phyloP scores from a whole-genome alignment of 2,888 invertebrate species.

The Caenorhabditis sp. region DNA sequence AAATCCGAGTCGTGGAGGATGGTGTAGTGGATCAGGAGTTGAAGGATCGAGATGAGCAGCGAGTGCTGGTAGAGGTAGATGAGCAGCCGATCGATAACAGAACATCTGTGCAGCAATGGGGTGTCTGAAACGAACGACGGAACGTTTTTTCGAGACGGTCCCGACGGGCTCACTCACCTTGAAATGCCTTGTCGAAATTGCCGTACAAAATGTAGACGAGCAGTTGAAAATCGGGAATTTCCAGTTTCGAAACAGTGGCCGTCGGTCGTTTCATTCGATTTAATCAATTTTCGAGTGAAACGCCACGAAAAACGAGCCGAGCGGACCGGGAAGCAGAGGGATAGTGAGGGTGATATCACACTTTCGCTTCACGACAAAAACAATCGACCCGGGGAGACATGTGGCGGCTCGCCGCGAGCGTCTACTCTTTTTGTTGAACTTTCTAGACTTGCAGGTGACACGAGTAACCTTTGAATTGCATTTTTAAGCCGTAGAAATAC shows the following conservation, averaged over 20 bases:
- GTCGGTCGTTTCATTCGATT: conserved; percentile 24
- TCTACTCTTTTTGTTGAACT: too few species aligned
- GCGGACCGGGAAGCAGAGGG: too few species aligned
- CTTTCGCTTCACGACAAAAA: background rate
- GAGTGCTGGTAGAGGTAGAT: conserved; percentile 41
- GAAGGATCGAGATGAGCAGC: conserved; percentile 39
- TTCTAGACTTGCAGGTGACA: too few species aligned
- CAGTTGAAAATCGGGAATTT: conserved; percentile 37
- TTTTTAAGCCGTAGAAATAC: too few species aligned
- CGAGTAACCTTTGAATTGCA: too few species aligned
- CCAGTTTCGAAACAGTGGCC: conserved; percentile 30
- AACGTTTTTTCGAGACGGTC: too few species aligned
- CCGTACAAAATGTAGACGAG: conserved; percentile 47
- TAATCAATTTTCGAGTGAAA: conserved; percentile 4
- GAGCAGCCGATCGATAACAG: conserved; percentile 34
- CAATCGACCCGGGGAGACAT: conserved; percentile 18
- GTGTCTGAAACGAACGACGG: conserved; percentile 13
- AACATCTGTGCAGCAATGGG: conserved; percentile 37
- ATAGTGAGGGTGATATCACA: background rate
- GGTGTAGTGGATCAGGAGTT: conserved; percentile 45
- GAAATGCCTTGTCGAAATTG: conserved; percentile 53
- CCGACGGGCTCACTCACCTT: conserved; percentile 31
- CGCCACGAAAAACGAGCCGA: background rate
- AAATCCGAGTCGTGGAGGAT: conserved; percentile 32
- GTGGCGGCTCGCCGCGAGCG: too few species aligned